A percentile compares a stretch with the other conserved stretches of the same genome.
Evolutionary conservation across 1,140 invertebrate species (phyloP).

Genomic region (Pogonus chalceus): DNA sequence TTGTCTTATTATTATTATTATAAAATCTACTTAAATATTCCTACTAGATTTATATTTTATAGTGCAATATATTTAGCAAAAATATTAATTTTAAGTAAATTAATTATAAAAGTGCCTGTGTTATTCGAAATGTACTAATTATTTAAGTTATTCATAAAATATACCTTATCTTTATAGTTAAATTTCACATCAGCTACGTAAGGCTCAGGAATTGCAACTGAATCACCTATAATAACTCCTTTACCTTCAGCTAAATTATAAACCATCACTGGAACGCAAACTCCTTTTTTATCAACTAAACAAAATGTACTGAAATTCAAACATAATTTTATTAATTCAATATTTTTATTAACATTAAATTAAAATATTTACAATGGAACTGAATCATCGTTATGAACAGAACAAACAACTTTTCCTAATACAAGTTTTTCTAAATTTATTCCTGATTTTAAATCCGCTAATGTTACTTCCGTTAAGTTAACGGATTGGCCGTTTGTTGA

Average conservation of each 20-base stretch:
- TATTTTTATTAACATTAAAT: not conserved
- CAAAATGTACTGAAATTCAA: slow-evolving; percentile 61
- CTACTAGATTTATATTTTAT: no score
- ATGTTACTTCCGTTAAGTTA: slow-evolving; percentile 39
- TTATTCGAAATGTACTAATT: slow-evolving; percentile 5
- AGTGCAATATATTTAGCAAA: slow-evolving; percentile 1
- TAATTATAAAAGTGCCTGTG: slow-evolving; percentile 2
- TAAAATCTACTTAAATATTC: no score
- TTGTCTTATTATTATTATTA: no score
- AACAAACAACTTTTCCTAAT: slow-evolving; percentile 71
- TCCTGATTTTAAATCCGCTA: slow-evolving; percentile 44
- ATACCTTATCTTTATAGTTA: slow-evolving; percentile 48
- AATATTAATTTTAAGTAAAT: slow-evolving; percentile 7
- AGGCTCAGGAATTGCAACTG: slow-evolving; percentile 71
- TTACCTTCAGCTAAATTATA: slow-evolving; percentile 74
- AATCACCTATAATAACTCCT: slow-evolving; percentile 76
- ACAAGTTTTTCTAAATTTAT: slow-evolving; percentile 58
- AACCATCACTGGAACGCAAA: slow-evolving; percentile 63
- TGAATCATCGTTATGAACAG: slow-evolving; percentile 58
- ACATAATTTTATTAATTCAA: not conserved
- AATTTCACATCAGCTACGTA: slow-evolving; percentile 52
- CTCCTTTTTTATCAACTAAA: slow-evolving; percentile 60
- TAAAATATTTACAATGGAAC: slow-evolving; percentile 63
- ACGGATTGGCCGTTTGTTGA: slow-evolving; percentile 40
- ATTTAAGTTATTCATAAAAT: slow-evolving; percentile 19